Conservation (phyloP, 2,888 invertebrate genomes). For the Nysson spinosus region DNA sequence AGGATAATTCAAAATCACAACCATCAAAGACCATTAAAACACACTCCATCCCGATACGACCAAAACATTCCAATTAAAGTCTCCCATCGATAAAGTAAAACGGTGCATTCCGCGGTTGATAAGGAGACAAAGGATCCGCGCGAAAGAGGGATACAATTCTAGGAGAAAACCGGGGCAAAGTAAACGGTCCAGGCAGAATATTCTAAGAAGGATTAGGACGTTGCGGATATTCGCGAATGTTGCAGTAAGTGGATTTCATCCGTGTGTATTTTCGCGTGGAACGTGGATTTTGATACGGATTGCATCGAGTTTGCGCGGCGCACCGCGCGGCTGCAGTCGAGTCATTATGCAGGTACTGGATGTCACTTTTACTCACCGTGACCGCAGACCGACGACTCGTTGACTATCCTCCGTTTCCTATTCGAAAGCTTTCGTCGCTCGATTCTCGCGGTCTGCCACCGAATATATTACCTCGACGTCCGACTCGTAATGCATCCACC, state of each 20-base stretch:
- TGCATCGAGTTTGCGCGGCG: constrained; percentile 60
- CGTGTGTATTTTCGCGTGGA: background rate
- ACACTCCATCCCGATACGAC: too few relatives aligned
- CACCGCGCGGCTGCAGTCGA: constrained; percentile 66
- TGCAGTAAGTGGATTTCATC: background rate
- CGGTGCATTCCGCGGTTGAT: too few relatives aligned
- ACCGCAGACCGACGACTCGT: constrained; percentile 60
- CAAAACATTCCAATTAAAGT: too few relatives aligned
- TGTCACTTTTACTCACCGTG: constrained; percentile 58
- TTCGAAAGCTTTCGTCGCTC: constrained; percentile 39
- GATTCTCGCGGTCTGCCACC: constrained; percentile 36
- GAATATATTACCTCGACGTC: constrained; percentile 50
- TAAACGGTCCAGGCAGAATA: too few relatives aligned
- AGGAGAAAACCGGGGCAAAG: too few relatives aligned
- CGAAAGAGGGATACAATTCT: too few relatives aligned
- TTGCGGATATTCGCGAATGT: background rate
- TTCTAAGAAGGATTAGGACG: too few relatives aligned
- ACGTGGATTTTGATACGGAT: too few relatives aligned
- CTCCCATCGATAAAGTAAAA: too few relatives aligned
- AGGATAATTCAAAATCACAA: too few relatives aligned
- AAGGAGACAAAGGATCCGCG: too few relatives aligned
- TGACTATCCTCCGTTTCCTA: constrained; percentile 51
- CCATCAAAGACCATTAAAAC: too few relatives aligned
- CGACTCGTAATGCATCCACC: constrained; percentile 38
- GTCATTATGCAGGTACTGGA: constrained; percentile 69